Percentiles rank a stretch among this genome's conserved stretches.
These are phyloP conservation scores for Alsophila aescularia DNA, from an alignment of 2,888 invertebrate species.

Conservation along the genomic window DNA sequence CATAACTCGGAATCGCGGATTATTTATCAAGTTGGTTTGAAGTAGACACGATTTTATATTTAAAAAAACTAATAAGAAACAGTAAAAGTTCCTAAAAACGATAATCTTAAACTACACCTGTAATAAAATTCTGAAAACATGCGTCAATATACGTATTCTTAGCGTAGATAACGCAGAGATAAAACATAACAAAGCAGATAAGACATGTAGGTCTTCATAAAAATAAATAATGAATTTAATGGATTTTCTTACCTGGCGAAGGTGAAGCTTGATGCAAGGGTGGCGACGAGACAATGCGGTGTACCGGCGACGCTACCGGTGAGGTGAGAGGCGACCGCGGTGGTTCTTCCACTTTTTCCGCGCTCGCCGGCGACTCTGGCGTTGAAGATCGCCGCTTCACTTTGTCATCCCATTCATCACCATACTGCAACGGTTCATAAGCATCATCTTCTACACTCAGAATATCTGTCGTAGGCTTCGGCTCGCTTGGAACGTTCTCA, in stretches of 20 bases:
- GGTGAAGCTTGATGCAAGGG: constrained; percentile 60
- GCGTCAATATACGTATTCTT: constrained; percentile 48
- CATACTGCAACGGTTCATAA: constrained; percentile 67
- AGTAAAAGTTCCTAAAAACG: constrained; percentile 2
- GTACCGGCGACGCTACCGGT: constrained; percentile 60
- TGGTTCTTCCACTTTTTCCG: constrained; percentile 54
- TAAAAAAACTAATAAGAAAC: not conserved
- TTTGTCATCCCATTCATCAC: constrained; percentile 70
- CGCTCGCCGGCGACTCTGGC: constrained; percentile 64
- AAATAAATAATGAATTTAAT: constrained; percentile 35
- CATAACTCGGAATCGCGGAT: not conserved
- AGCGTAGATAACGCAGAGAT: constrained; percentile 56
- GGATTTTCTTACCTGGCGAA: constrained; percentile 60
- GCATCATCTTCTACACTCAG: constrained; percentile 27
- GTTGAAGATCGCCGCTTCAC: constrained; percentile 71
- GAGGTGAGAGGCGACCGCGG: constrained; percentile 66
- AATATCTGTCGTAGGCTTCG: constrained; percentile 38
- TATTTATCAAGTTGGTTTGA: not conserved
- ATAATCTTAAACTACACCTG: constrained; percentile 25
- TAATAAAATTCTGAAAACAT: constrained; percentile 26
- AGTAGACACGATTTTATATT: too few relatives aligned
- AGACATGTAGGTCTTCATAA: constrained; percentile 41
- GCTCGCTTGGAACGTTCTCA: constrained; percentile 56
- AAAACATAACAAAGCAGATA: constrained; percentile 60
- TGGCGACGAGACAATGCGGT: constrained; percentile 58